Percentiles rank a stretch among this genome's conserved stretches.
These are phyloP conservation scores for Solen grandis DNA, from an alignment of 1,140 invertebrate species.

Conservation along the genomic window DNA sequence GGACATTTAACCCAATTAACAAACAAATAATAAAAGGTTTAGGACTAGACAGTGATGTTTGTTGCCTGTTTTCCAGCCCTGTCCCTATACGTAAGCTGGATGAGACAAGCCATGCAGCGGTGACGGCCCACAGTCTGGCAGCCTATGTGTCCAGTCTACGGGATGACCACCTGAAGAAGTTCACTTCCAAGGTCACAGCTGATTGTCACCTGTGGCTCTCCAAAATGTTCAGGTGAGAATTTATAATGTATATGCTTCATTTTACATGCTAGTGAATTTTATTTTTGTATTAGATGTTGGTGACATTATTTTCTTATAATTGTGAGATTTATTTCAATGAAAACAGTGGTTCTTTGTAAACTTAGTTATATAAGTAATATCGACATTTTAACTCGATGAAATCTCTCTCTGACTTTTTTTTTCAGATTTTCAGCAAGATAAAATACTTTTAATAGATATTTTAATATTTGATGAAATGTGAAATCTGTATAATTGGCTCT, in stretches of 20 bases:
- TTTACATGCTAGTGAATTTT: neutral
- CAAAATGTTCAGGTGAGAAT: conserved; percentile 90
- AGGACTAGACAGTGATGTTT: no score
- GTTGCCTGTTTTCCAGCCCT: conserved; percentile 57
- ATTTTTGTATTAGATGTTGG: neutral
- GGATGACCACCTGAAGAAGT: conserved; percentile 85
- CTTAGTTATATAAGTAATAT: no score
- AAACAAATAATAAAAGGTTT: no score
- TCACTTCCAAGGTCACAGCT: conserved; percentile 87
- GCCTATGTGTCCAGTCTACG: conserved; percentile 88
- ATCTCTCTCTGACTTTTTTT: no score
- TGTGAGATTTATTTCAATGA: neutral
- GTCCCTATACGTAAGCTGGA: conserved; percentile 81
- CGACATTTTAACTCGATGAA: no score
- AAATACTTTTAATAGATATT: no score
- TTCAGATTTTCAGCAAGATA: no score
- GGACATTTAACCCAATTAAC: no score
- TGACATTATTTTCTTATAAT: neutral
- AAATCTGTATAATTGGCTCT: no score
- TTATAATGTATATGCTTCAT: no score
- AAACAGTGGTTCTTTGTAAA: no score
- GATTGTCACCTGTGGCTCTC: conserved; percentile 90
- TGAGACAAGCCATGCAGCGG: conserved; percentile 85
- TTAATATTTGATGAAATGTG: no score
- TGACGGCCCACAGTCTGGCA: conserved; percentile 88